phyloP scores from a whole-genome alignment of 2,113 vertebrate species.

The Pseudorhombus dupliciocellatus region DNA sequence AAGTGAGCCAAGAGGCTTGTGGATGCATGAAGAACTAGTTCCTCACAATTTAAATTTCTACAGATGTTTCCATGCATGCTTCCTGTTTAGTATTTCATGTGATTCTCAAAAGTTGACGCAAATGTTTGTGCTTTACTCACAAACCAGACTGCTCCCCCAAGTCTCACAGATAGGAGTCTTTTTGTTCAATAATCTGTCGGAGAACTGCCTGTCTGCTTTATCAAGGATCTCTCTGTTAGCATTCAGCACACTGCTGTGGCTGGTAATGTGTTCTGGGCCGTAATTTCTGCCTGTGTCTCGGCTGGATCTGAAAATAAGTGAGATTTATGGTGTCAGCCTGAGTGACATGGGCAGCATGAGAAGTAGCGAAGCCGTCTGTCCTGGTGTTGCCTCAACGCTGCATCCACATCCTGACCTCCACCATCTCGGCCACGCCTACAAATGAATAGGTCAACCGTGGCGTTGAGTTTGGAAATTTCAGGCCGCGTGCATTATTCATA shows the following conservation, averaged over 20 bases:
- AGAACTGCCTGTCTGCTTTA: slow-evolving; percentile 72
- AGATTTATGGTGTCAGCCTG: slow-evolving; percentile 83
- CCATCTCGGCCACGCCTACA: slow-evolving; percentile 36
- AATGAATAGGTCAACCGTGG: slow-evolving; percentile 62
- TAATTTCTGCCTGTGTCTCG: slow-evolving; percentile 76
- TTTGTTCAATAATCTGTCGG: slow-evolving; percentile 65
- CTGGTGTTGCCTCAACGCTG: slow-evolving; percentile 34
- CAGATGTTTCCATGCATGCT: not conserved
- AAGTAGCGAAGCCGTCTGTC: slow-evolving; percentile 61
- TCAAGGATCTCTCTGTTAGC: slow-evolving; percentile 76
- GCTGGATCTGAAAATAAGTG: slow-evolving; percentile 81
- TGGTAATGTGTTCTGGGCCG: slow-evolving; percentile 73
- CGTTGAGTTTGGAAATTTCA: slow-evolving; percentile 25
- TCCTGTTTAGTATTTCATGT: slow-evolving; percentile 14
- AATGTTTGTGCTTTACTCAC: slow-evolving; percentile 43
- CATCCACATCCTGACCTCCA: slow-evolving; percentile 54
- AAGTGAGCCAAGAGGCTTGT: not conserved
- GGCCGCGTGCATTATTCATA: slow-evolving; percentile 64
- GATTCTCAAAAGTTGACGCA: slow-evolving; percentile 31
- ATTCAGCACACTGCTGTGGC: slow-evolving; percentile 70
- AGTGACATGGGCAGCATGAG: slow-evolving; percentile 77
- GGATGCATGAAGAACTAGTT: not conserved
- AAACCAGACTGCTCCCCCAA: slow-evolving; percentile 28
- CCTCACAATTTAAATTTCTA: not conserved
- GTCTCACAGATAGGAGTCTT: slow-evolving; percentile 57